Percentiles rank a stretch among this genome's conserved stretches.
phyloP scores from a whole-genome alignment of 2,797 vertebrate species.

The Oryzias sinensis region DNA sequence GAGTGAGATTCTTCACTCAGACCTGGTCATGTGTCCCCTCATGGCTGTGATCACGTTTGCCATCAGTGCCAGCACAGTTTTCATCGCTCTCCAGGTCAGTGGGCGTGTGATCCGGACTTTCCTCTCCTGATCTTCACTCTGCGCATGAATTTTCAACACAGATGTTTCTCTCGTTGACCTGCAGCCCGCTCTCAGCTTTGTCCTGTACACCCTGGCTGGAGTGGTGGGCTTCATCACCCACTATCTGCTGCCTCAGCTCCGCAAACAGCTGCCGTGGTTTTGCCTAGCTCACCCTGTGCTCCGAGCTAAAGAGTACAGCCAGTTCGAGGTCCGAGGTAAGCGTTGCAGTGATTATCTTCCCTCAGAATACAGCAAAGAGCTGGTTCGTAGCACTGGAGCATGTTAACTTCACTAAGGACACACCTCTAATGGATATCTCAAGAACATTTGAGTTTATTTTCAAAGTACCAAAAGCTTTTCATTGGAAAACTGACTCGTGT shows the following conservation, averaged over 20 bases:
- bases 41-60: conserved; percentile 91
- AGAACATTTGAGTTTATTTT: conserved; percentile 3
- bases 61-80: conserved; percentile 92
- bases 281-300: conserved; percentile 89
- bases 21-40: conserved; percentile 89
- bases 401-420: not conserved
- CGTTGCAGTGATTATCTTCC: conserved; percentile 14
- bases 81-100: conserved; percentile 89
- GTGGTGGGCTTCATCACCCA: conserved; percentile 88
- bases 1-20: conserved; percentile 90
- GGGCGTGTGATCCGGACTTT: conserved; percentile 8
- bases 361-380: not conserved
- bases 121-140: conserved; percentile 5
- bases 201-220: conserved; percentile 86
- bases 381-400: not conserved
- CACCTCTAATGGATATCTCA: no score
- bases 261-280: conserved; percentile 93
- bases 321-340: conserved; percentile 92
- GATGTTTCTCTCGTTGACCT: conserved; percentile 11
- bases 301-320: conserved; percentile 89
- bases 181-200: conserved; percentile 88
- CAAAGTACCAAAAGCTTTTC: not conserved
- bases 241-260: conserved; percentile 90
- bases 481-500: no score
- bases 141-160: not conserved